These are phyloP conservation scores for Dendropsophus ebraccatus DNA, from an alignment of 2,113 vertebrate species.

Conservation along the genomic window DNA sequence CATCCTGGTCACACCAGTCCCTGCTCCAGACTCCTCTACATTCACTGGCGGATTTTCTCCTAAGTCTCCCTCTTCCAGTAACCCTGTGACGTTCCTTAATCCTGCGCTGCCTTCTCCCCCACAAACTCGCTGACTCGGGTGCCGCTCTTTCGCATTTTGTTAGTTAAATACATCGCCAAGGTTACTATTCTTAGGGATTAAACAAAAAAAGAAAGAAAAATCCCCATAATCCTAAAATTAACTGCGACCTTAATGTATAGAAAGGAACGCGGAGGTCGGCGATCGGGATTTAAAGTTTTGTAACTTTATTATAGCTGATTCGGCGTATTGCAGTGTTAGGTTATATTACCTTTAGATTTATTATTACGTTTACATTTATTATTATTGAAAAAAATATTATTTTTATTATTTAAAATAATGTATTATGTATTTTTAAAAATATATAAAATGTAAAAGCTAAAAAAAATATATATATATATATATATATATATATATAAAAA, in stretches of 20 bases:
- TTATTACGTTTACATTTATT: too few species aligned
- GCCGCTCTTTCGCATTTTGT: slow-evolving; percentile 46
- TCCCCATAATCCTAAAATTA: slow-evolving; percentile 24
- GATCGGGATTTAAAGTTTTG: background rate
- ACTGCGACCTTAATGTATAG: slow-evolving; percentile 22
- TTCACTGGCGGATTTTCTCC: background rate
- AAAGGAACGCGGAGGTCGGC: background rate
- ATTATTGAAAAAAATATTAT: too few species aligned
- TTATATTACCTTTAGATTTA: too few species aligned
- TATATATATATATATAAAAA: too few species aligned
- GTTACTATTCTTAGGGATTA: slow-evolving; percentile 47
- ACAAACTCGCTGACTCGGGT: background rate
- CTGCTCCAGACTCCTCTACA: background rate
- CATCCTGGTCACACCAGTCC: slow-evolving; percentile 72
- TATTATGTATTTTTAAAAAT: too few species aligned
- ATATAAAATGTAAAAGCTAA: too few species aligned
- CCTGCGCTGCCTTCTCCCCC: background rate
- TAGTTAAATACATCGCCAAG: slow-evolving; percentile 39
- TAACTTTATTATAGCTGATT: background rate
- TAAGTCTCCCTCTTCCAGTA: background rate
- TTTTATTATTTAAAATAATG: background rate
- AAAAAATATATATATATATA: too few species aligned
- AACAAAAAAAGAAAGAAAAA: slow-evolving; percentile 2
- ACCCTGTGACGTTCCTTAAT: slow-evolving; percentile 35
- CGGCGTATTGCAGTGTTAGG: too few species aligned